phyloP scores from a whole-genome alignment of 1,140 invertebrate genomes.

The Cylas formicarius region DNA sequence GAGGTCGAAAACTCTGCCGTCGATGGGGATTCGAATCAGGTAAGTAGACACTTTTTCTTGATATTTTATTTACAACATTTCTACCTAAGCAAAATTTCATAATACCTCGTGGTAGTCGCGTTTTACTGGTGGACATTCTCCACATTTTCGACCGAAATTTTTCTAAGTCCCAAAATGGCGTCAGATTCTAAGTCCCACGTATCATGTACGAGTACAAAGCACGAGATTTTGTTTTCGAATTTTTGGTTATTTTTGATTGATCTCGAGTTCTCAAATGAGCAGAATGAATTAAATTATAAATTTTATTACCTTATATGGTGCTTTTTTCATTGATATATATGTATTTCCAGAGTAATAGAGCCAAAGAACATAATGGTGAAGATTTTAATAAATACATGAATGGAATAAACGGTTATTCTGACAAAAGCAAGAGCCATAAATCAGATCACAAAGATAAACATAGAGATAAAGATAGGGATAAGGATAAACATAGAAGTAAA shows the following conservation, averaged over 20 bases:
- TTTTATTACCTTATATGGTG: too few species aligned
- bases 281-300: too few species aligned
- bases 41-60: constrained; percentile 32
- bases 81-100: constrained; percentile 18
- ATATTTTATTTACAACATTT: constrained; percentile 24
- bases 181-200: constrained; percentile 61
- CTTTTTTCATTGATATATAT: too few species aligned
- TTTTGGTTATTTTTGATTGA: constrained; percentile 14
- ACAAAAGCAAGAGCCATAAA: constrained; percentile 60
- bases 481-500: constrained; percentile 58
- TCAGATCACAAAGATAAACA: constrained; percentile 64
- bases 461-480: constrained; percentile 45
- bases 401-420: constrained; percentile 60
- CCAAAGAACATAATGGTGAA: constrained; percentile 24
- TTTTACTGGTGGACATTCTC: constrained; percentile 33
- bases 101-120: constrained; percentile 13
- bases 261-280: too few species aligned
- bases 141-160: constrained; percentile 51
- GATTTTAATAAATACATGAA: too few species aligned
- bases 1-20: constrained; percentile 35
- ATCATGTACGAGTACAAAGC: constrained; percentile 17
- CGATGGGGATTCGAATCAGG: constrained; percentile 29
- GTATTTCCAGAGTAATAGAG: constrained; percentile 12
- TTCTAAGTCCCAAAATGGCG: constrained; percentile 83
- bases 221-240: constrained; percentile 17